A percentile compares a stretch with the other conserved stretches of the same genome.
phyloP scores from a whole-genome alignment of 2,888 invertebrate genomes.

The Dolichomitus sp. region DNA sequence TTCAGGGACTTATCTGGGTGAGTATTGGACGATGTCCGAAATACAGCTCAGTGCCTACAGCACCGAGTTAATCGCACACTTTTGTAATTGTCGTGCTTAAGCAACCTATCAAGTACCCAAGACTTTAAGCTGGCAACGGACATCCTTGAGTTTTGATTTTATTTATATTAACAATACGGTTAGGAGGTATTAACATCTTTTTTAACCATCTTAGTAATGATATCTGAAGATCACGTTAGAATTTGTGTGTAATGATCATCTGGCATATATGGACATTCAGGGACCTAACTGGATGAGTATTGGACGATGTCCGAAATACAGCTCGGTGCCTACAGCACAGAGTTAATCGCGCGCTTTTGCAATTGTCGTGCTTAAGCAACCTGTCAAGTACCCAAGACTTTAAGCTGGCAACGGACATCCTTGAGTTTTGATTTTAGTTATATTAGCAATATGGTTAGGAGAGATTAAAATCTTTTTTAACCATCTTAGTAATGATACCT shows the following conservation, averaged over 20 bases:
- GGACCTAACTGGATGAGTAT: neutral
- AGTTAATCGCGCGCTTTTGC: conserved; percentile 4
- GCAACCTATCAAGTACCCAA: neutral
- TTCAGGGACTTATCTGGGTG: neutral
- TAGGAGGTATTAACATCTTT: no score
- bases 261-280: neutral
- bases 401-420: neutral
- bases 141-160: no score
- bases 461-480: no score
- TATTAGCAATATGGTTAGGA: no score
- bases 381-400: neutral
- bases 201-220: no score
- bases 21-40: conserved; percentile 8
- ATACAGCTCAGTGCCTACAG: neutral
- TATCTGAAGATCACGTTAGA: no score
- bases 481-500: no score
- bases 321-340: neutral
- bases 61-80: neutral
- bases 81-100: neutral
- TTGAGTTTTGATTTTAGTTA: no score
- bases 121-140: neutral
- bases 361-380: neutral
- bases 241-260: no score
- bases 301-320: conserved; percentile 13
- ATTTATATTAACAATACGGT: no score